These are phyloP conservation scores for Myotis daubentonii DNA, from an alignment of 2,797 vertebrate species.

Conservation along the genomic window DNA sequence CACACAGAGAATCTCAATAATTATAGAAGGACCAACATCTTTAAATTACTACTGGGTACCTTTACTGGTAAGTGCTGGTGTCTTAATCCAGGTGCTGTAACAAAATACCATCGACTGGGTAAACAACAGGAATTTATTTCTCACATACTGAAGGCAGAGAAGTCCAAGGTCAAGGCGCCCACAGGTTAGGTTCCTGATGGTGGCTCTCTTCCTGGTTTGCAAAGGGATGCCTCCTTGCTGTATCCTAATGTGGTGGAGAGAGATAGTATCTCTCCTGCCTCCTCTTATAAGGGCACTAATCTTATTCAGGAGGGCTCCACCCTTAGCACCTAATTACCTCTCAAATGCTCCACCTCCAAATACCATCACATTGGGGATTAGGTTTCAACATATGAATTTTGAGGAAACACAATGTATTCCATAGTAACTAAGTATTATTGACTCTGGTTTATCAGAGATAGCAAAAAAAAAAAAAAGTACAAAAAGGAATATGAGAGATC, in stretches of 20 bases:
- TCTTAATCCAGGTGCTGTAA: not conserved
- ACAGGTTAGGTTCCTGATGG: not conserved
- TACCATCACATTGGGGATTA: not conserved
- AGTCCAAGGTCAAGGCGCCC: not conserved
- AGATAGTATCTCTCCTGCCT: not conserved
- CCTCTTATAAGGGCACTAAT: not conserved
- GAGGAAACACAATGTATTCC: not conserved
- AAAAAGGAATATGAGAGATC: not conserved
- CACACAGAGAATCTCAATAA: conserved; percentile 90
- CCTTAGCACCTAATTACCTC: not conserved
- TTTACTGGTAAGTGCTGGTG: conserved; percentile 90
- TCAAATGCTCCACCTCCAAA: not conserved
- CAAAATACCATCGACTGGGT: not conserved
- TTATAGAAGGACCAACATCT: conserved; percentile 90
- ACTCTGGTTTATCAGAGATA: not conserved
- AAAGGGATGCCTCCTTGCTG: not conserved
- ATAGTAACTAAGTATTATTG: not conserved
- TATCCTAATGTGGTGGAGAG: not conserved
- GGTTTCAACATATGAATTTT: not conserved
- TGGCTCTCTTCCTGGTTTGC: not conserved
- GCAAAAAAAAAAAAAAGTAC: not conserved
- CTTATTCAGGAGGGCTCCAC: not conserved
- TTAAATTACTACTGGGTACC: conserved; percentile 98
- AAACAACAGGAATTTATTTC: not conserved
- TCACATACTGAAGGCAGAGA: not conserved